Base-by-base conservation (phyloP, 1,140 invertebrate genomes). In the Nilaparvata lugens region DNA sequence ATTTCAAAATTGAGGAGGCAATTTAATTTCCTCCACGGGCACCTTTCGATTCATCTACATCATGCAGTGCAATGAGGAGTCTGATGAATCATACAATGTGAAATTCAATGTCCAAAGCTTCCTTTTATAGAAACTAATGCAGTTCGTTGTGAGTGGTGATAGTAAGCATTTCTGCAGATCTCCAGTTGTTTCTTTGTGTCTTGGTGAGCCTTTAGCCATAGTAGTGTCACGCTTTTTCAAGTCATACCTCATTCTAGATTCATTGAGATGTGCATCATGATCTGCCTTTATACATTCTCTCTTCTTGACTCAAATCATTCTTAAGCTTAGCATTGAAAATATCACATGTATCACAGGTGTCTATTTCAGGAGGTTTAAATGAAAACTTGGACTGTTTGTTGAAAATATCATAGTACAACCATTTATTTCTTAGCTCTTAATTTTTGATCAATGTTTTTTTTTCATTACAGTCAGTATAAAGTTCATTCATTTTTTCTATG, bases 31-130 rank as follows among this genome's bases (percentile, higher is more conserved):
- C 60, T n/a, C 60, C 53, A 18, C 54, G 52, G 42, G 52, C 53
- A n/a, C 60, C 52, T 61, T 61, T 61, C 16, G 60, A 55, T 28
- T 61, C 60, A 56, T 61, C 60, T 53, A 61, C 60, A 56, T 56
- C 38, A 61, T 55, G 28, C 60, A 61, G 35, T 56, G 42, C 23
- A 51, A 9, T 56, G 60, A 56, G 42, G 25, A 54, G 45, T 56
- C 60, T 9, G 53, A 48, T 31, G 60, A 61, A 52, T 61, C 60
- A 61, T 48, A 56, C 21, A 61, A 25, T 9, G 60, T 61, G n/a
- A 56, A 56, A 45, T 61, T 56, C 13, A 56, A 21, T 13, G 60
- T 61, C 54, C 52, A 61, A 25, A 61, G 53, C 28, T 61, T 61
- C 56, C 54, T 43, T 42, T 61, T 61, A 38, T 61, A 61, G 51